Conservation (phyloP, 2,797 vertebrate species). For the Anguilla pacifica region DNA sequence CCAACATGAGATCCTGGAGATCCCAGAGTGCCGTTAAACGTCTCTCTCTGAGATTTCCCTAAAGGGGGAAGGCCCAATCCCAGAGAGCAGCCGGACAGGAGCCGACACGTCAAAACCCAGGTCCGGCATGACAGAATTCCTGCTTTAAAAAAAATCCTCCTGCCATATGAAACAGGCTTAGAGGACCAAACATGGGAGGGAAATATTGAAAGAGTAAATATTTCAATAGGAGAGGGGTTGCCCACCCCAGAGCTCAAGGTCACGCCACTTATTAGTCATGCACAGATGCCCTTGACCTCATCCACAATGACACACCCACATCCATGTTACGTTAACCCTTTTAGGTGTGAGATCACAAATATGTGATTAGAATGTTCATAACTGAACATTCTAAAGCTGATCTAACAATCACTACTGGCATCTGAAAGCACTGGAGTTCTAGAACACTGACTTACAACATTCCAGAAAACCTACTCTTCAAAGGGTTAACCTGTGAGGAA, state of each 20-base stretch:
- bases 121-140: background rate
- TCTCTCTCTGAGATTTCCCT: background rate
- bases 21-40: constrained; percentile 15
- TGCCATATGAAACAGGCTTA: background rate
- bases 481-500: background rate
- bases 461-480: no score
- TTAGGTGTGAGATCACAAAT: background rate
- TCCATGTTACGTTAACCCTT: background rate
- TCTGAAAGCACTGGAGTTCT: no score
- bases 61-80: background rate
- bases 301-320: background rate
- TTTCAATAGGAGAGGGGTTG: background rate
- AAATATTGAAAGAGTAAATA: constrained; percentile 7
- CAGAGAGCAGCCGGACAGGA: background rate
- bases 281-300: background rate
- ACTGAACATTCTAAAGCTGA: no score
- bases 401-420: no score
- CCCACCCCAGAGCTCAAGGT: background rate
- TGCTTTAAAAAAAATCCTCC: background rate
- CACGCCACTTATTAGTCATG: background rate
- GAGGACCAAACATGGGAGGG: background rate
- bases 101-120: background rate
- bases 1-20: background rate
- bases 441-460: no score
- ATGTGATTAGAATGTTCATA: no score